phyloP scores from a whole-genome alignment of 2,113 vertebrate genomes.

The Micronycteris hirsuta region DNA sequence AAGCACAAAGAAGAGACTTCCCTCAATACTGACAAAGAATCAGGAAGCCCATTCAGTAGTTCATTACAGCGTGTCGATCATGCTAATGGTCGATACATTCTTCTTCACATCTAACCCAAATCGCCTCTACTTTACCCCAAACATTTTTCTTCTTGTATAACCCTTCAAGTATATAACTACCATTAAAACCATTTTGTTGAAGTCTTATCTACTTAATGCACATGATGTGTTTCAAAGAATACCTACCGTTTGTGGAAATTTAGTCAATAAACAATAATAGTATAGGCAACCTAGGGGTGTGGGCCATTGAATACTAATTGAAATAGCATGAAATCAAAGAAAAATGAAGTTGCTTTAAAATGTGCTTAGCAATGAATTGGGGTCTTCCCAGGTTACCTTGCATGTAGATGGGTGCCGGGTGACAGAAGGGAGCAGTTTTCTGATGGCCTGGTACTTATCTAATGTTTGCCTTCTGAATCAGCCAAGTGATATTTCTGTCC shows the following conservation, averaged over 20 bases:
- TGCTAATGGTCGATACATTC: neutral
- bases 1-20: neutral
- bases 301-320: neutral
- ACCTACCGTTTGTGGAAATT: neutral
- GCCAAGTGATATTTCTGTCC: neutral
- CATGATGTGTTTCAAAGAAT: neutral
- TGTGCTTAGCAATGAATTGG: neutral
- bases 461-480: neutral
- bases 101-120: neutral
- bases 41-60: neutral
- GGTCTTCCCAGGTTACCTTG: neutral
- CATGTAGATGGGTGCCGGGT: neutral
- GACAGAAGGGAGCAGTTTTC: neutral
- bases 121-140: neutral
- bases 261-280: neutral
- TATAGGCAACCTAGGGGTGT: neutral
- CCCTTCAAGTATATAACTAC: neutral
- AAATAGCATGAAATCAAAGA: conserved; percentile 3
- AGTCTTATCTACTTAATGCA: neutral
- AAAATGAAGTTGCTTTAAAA: neutral
- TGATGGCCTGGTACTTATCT: neutral
- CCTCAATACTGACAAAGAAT: conserved; percentile 29
- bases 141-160: conserved; percentile 2
- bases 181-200: neutral
- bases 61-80: conserved; percentile 17